A percentile compares a stretch with the other conserved stretches of the same genome.
phyloP scores from a whole-genome alignment of 2,888 invertebrate species.

The Brenthis daphne region DNA sequence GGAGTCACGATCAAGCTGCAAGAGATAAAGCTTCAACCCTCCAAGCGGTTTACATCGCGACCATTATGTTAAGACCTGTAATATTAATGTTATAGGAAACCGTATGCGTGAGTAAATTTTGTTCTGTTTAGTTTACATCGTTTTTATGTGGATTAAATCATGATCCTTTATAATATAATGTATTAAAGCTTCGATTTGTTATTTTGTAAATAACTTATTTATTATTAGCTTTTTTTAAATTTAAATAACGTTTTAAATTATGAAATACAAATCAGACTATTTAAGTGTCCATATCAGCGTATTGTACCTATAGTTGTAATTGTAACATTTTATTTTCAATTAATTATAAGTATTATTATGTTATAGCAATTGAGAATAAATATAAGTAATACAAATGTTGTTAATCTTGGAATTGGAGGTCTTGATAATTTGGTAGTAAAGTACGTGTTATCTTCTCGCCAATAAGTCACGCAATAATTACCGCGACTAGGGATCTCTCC shows the following conservation, averaged over 20 bases:
- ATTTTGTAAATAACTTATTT: neutral
- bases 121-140: neutral
- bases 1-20: slow-evolving; percentile 79
- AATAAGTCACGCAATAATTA: slow-evolving; percentile 82
- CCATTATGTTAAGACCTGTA: slow-evolving; percentile 53
- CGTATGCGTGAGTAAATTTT: slow-evolving; percentile 7
- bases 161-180: neutral
- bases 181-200: neutral
- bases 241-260: no score
- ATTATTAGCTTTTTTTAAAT: no score
- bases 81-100: slow-evolving; percentile 2
- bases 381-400: neutral
- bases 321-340: no score
- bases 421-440: slow-evolving; percentile 55
- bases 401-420: slow-evolving; percentile 41
- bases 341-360: no score
- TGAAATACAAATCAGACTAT: no score
- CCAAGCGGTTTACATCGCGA: slow-evolving; percentile 61
- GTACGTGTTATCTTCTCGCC: slow-evolving; percentile 78
- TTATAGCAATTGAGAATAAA: neutral
- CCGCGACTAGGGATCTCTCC: slow-evolving; percentile 71
- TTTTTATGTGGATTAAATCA: neutral
- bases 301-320: no score
- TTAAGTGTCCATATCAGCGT: no score
- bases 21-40: slow-evolving; percentile 75